Base-by-base conservation (phyloP, 2,888 invertebrate species). In the Ectobius pallidus region DNA sequence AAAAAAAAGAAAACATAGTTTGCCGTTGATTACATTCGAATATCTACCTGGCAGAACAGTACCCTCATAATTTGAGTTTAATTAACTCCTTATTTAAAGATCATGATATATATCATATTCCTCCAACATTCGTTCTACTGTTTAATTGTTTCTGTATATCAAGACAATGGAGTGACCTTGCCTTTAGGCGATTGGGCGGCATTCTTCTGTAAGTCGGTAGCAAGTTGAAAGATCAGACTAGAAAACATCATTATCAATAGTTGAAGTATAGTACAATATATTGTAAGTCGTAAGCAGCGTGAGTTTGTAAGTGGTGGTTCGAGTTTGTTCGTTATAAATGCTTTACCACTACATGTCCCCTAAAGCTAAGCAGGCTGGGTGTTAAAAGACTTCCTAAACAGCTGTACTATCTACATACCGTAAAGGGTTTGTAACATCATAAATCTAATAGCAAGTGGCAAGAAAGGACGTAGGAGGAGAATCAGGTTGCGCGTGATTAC, bases 401-500 rank as follows among this genome's bases (percentile, higher is more conserved):
- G 55, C 49, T 49, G 20, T 3, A 49, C 20, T 3, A 0, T n/a
- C n/a, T 49, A 22, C n/a, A n/a, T 20, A 49, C 20, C 4, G 20
- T 20, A 18, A n/a, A 4, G 32, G 58, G 58, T 2, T 58, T n/a
- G 46, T 3, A 25, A 52, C 52, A 14, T 52, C 25, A 30, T 58
- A 58, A 58, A 58, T 58, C 58, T 58, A 30, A 6, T 4, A 18
- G 30, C 32, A 58, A 58, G 58, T 58, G 58, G 58, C 32, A 30
- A n/a, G n/a, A n/a, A n/a, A n/a, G n/a, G n/a, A n/a, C n/a, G n/a
- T n/a, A n/a, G n/a, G n/a, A n/a, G n/a, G n/a, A n/a, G n/a, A n/a
- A n/a, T n/a, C n/a, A n/a, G n/a, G n/a, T n/a, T n/a, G n/a, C n/a
- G n/a, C n/a, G n/a, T n/a, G n/a, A n/a, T n/a, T n/a, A n/a, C n/a